phyloP scores from a whole-genome alignment of 2,888 invertebrate genomes.

The Philhelius pedissequus region DNA sequence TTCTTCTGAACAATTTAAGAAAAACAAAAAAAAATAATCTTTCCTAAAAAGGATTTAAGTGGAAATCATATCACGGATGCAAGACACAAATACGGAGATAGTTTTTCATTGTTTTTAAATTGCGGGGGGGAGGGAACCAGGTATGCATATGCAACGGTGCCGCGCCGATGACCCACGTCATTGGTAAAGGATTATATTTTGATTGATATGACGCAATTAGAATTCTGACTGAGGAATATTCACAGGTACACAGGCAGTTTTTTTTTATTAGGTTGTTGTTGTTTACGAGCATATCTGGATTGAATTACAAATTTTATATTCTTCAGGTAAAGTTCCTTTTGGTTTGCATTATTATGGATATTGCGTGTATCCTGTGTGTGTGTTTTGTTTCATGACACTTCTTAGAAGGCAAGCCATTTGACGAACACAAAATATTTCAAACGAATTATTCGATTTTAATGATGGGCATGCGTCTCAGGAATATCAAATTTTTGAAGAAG shows the following conservation, averaged over 20 bases:
- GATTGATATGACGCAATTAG: conserved; percentile 65
- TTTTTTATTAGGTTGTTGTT: background rate
- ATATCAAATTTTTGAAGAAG: conserved; percentile 4
- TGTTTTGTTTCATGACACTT: conserved; percentile 24
- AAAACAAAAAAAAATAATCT: no score
- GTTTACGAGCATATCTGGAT: conserved; percentile 49
- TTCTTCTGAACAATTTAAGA: background rate
- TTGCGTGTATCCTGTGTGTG: conserved; percentile 37
- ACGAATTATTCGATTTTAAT: conserved; percentile 1
- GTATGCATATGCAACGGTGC: background rate
- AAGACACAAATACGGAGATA: background rate
- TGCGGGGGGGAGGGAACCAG: background rate
- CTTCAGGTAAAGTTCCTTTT: conserved; percentile 13
- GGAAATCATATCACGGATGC: conserved; percentile 14
- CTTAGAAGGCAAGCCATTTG: background rate
- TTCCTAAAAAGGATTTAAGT: conserved; percentile 31
- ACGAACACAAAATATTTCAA: background rate
- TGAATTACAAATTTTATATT: conserved; percentile 52
- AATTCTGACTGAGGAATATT: conserved; percentile 53
- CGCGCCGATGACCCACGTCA: conserved; percentile 3
- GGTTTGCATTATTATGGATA: conserved; percentile 47
- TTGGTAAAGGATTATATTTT: conserved; percentile 53
- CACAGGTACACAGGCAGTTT: background rate
- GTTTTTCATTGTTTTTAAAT: background rate
- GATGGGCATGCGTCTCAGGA: background rate